Evolutionary conservation across 2,797 vertebrate species (phyloP), one percentile per base, ranked within the genome.

Genomic region (Sphenopsis melanotis): DNA sequence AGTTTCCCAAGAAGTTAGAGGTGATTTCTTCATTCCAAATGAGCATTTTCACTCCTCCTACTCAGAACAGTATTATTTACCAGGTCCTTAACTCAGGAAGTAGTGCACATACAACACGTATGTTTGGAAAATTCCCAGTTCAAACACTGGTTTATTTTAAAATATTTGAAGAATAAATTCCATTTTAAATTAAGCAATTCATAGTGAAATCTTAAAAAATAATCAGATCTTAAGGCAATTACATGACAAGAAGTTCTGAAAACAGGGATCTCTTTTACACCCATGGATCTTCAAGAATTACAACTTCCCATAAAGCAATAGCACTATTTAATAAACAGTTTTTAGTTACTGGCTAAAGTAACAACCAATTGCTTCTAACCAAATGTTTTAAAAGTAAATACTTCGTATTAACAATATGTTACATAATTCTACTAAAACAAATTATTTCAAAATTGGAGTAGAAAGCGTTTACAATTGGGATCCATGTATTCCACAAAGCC

Each of bases 41-140:
- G 3, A 85, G 19, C 4, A 0, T 42, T 53, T n/a, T 49, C 49
- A 60, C 21, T 27, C 41, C 9, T n/a, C 11, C 60, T 36, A 22
- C 39, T 29, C 72, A 32, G 30, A 78, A 24, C 49, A 29, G 4
- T 14, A 46, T 71, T 42, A 64, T 29, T 60, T 63, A 86, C 41
- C 49, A 81, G 34, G 10, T 39, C 14, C 37, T 65, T 64, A 46
- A 26, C 12, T 59, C 39, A 50, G 17, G 18, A 83, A 87, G 14
- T 6, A 60, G 5, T 6, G 5, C 22, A 61, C 2, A 23, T 11
- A 30, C 14, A 56, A 52, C 1, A 19, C 2, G 2, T 1, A 15
- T 19, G 20, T 32, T 82, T 50, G 63, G 32, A 76, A 76, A 89
- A 89, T 0, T 37, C 9, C 8, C 8, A 10, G 29, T 24, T 55